phyloP scores from a whole-genome alignment of 2,113 vertebrate genomes.

The Sylvia atricapilla region DNA sequence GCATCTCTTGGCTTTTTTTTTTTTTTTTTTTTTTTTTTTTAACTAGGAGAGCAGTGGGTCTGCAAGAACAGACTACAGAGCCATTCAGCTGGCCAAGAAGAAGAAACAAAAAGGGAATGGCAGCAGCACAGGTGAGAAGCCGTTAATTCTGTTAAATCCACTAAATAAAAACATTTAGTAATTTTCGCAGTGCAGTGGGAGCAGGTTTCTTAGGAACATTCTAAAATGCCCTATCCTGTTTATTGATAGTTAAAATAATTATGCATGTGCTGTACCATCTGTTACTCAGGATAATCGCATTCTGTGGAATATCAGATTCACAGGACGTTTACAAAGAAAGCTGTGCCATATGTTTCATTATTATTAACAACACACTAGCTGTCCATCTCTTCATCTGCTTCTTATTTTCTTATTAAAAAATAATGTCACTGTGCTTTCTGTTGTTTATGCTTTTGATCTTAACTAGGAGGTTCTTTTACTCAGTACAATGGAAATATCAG shows the following conservation, averaged over 20 bases:
- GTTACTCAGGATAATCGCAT: neutral
- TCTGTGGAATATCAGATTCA: neutral
- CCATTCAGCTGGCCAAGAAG: conserved; percentile 92
- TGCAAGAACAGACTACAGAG: conserved; percentile 94
- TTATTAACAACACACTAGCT: neutral
- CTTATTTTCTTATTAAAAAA: neutral
- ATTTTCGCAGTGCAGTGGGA: neutral
- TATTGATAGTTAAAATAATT: conserved; percentile 2
- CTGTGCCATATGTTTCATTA: neutral
- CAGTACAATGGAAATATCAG: neutral
- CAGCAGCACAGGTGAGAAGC: conserved; percentile 76
- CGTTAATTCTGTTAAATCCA: neutral
- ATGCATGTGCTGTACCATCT: neutral
- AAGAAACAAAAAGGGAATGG: conserved; percentile 84
- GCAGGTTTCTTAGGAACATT: neutral
- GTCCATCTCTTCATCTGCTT: neutral
- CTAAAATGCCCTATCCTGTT: neutral
- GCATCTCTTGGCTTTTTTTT: neutral
- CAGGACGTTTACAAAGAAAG: neutral
- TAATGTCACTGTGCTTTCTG: neutral
- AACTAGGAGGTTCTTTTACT: neutral
- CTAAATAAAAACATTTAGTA: neutral
- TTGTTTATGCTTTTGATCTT: neutral
- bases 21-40: neutral
- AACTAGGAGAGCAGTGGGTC: conserved; percentile 90